phyloP scores from a whole-genome alignment of 2,113 vertebrate species.

The Platichthys stellatus region DNA sequence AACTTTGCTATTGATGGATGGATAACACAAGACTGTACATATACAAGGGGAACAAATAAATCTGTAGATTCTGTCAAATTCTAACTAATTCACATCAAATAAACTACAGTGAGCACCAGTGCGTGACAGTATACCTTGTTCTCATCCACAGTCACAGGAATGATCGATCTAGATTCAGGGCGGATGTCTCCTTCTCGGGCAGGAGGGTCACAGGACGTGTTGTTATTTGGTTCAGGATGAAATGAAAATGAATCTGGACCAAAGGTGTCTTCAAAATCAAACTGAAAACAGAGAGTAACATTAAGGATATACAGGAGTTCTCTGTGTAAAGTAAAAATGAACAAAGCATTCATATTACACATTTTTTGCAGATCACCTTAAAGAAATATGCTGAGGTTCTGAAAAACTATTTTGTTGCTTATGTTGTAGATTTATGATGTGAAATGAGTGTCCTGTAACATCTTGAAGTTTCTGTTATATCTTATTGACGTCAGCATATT shows the following conservation, averaged over 20 bases:
- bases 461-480: no score
- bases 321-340: not conserved
- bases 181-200: not conserved
- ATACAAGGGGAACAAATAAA: no score
- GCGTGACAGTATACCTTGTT: not conserved
- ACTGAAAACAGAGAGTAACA: constrained; percentile 42
- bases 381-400: not conserved
- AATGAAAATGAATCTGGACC: constrained; percentile 32
- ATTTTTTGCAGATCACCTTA: no score
- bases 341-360: not conserved
- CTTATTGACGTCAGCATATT: not conserved
- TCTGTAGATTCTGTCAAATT: not conserved
- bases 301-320: not conserved
- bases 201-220: not conserved
- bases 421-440: no score
- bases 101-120: not conserved
- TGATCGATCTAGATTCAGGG: not conserved
- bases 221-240: constrained; percentile 4
- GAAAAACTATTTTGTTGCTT: no score
- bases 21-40: no score
- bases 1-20: not conserved
- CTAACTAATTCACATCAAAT: not conserved
- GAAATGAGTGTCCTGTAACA: not conserved
- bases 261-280: constrained; percentile 59
- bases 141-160: constrained; percentile 4